Evolutionary conservation across 2,797 vertebrate species (phyloP).

Genomic region (Dendrocincla fuliginosa): DNA sequence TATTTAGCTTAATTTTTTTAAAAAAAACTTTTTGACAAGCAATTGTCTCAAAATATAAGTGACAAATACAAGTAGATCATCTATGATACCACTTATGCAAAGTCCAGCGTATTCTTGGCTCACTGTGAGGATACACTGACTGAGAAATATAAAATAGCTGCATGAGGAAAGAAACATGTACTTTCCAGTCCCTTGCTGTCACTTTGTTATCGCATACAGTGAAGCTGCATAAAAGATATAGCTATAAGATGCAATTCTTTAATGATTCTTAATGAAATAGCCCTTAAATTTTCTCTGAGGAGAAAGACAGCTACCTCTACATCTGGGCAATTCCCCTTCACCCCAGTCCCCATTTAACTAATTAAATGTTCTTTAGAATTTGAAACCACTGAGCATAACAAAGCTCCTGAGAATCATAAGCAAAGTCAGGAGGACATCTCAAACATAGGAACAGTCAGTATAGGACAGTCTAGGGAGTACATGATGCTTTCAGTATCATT

Average conservation of each 20-base stretch:
- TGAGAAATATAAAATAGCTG: neutral
- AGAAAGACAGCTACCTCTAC: neutral
- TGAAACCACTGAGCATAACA: constrained; percentile 64
- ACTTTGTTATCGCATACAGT: neutral
- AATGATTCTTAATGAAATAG: constrained; percentile 27
- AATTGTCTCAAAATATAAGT: neutral
- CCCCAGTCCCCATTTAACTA: constrained; percentile 57
- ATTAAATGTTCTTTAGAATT: constrained; percentile 67
- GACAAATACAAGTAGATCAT: neutral
- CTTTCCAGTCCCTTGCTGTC: neutral
- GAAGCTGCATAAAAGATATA: neutral
- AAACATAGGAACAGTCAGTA: constrained; percentile 59
- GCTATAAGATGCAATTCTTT: neutral
- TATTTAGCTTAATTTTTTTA: neutral
- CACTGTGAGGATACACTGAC: neutral
- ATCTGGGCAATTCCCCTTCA: constrained; percentile 42
- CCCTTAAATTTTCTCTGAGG: constrained; percentile 38
- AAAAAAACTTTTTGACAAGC: neutral
- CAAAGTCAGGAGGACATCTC: constrained; percentile 73
- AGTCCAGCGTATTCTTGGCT: neutral
- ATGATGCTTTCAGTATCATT: constrained; percentile 68
- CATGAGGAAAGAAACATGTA: neutral
- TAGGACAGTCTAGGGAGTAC: constrained; percentile 64
- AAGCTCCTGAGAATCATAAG: constrained; percentile 72
- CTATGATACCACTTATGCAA: neutral